Conservation (phyloP, 2,113 vertebrate genomes). For the Pandion haliaetus region DNA sequence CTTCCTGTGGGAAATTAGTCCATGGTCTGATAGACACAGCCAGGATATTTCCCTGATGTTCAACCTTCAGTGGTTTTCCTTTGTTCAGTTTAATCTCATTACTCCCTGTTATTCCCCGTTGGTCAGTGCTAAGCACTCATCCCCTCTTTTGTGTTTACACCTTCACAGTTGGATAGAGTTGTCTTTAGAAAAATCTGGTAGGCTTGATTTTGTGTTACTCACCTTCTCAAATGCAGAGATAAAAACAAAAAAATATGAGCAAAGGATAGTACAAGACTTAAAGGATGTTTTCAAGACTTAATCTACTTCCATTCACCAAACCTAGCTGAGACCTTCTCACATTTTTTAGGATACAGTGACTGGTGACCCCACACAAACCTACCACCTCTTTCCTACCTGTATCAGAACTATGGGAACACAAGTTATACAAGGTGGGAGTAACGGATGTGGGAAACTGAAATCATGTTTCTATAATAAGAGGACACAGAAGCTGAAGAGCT, state of each 20-base stretch:
- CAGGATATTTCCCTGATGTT: conserved; percentile 61
- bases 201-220: background rate
- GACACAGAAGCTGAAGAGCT: background rate
- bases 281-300: background rate
- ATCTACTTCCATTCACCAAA: background rate
- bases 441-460: background rate
- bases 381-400: background rate
- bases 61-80: conserved; percentile 58
- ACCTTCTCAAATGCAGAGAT: background rate
- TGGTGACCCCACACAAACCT: background rate
- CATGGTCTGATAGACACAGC: conserved; percentile 59
- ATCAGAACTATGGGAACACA: background rate
- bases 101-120: conserved; percentile 25
- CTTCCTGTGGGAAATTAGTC: conserved; percentile 64
- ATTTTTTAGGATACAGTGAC: background rate
- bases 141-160: conserved; percentile 10
- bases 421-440: background rate
- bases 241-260: background rate
- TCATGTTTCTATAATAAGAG: conserved; percentile 2
- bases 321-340: background rate
- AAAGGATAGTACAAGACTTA: background rate
- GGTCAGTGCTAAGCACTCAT: background rate
- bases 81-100: conserved; percentile 69
- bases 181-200: background rate
- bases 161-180: background rate